phyloP scores from a whole-genome alignment of 92 coral and sea anemone species.

The Metridium senile region DNA sequence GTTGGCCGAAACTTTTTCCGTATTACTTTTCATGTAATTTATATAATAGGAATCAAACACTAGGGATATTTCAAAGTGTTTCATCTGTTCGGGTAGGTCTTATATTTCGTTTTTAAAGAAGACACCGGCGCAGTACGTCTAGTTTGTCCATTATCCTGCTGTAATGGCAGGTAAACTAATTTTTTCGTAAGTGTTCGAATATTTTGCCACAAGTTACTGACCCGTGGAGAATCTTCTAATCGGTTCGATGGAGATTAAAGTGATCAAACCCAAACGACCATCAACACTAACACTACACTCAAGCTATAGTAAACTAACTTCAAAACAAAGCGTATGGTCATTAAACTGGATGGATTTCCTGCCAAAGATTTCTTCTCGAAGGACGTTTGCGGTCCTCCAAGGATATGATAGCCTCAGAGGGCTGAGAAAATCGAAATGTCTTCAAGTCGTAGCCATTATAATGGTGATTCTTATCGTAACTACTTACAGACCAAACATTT shows the following conservation, averaged over 20 bases:
- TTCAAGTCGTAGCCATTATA: neutral
- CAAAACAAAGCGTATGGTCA: neutral
- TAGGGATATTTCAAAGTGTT: too few species aligned
- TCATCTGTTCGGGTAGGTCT: too few species aligned
- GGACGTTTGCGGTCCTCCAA: neutral
- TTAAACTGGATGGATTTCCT: slow-evolving; percentile 22
- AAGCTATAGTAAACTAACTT: slow-evolving; percentile 3
- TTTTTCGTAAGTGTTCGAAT: too few species aligned
- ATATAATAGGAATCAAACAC: too few species aligned
- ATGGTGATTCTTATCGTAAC: slow-evolving; percentile 9
- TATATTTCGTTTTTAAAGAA: too few species aligned
- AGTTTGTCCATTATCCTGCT: too few species aligned
- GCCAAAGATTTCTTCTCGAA: slow-evolving; percentile 26
- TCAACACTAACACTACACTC: slow-evolving; percentile 10
- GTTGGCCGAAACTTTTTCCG: too few species aligned
- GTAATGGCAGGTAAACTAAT: too few species aligned
- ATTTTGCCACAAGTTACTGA: slow-evolving; percentile 6
- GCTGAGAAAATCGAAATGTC: slow-evolving; percentile 22
- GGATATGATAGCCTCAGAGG: slow-evolving; percentile 5
- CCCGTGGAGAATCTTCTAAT: slow-evolving; percentile 1
- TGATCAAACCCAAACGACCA: slow-evolving; percentile 23
- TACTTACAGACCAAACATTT: neutral
- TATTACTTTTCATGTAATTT: too few species aligned
- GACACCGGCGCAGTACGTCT: too few species aligned
- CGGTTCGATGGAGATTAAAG: neutral